Evolutionary conservation across 2,888 invertebrate species (phyloP), one percentile per base, ranked within the genome.

Genomic region (Calliscelio sp.): DNA sequence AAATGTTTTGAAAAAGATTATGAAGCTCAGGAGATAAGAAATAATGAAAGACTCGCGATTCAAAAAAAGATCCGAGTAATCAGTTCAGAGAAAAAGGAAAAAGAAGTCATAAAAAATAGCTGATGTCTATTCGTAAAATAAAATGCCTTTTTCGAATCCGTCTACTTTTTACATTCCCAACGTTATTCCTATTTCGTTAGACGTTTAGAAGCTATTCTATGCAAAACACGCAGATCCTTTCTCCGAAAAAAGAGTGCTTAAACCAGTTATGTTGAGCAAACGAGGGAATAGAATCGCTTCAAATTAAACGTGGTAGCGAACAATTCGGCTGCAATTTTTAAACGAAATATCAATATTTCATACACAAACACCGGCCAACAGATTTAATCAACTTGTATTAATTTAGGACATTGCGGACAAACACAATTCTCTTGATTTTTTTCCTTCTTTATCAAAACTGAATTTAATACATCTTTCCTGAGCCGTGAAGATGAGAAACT

Each of bases 171-270:
- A n/a, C 53, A 14, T 68, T 55, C 46, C 51, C 57, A 32, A 55
- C 65, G 38, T 77, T 53, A 82, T 71, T 77, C 38, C 77, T 82
- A 82, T 65, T 82, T 82, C 66, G 66, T 74, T 86, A 86, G 85
- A 85, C 87, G 70, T 81, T 83, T 85, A 80, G 80, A 77, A 63
- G 79, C 85, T 86, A 85, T 87, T 88, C 87, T 87, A 88, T 86
- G 88, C 86, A 86, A 87, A 87, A 86, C 78, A 57, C 68, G 70
- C 55, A 53, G 66, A 68, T 61, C 66, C 66, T 55, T 79, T 82
- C 71, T 41, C 41, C 61, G 68, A 75, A 77, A 65, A 70, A 61
- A 74, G 20, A 46, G 8, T 20, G 14, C 59, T 57, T 61, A 70
- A 81, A 81, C 81, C 75, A 75, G 75, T 81, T 71, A 63, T 71